These are phyloP conservation scores for Holacanthella duospinosa DNA, from an alignment of 2,888 invertebrate species.

Conservation along the genomic window DNA sequence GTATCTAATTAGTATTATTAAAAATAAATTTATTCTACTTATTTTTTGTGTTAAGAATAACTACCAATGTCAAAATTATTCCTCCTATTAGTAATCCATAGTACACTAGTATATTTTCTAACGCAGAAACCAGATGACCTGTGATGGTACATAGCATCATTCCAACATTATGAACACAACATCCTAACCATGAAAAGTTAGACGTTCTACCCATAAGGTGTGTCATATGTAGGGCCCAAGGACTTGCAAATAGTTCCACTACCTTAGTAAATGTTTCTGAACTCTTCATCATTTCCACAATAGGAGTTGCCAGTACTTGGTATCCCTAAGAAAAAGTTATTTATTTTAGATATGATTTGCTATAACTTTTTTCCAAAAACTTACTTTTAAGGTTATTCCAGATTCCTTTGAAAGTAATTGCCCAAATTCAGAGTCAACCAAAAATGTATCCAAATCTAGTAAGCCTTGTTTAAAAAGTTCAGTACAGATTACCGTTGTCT, in stretches of 20 bases:
- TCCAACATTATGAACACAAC: background rate
- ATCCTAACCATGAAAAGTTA: background rate
- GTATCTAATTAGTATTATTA: too few species aligned
- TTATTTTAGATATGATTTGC: slow-evolving; percentile 1
- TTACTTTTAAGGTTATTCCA: slow-evolving; percentile 33
- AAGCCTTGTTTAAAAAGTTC: slow-evolving; percentile 37
- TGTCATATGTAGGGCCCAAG: background rate
- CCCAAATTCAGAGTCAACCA: slow-evolving; percentile 37
- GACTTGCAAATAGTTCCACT: background rate
- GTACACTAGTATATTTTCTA: too few species aligned
- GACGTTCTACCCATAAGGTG: background rate
- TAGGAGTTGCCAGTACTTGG: background rate
- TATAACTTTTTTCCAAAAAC: background rate
- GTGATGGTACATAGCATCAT: background rate
- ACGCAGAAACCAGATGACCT: too few species aligned
- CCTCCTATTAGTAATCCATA: too few species aligned
- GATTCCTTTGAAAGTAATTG: slow-evolving; percentile 19
- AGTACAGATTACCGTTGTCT: slow-evolving; percentile 38
- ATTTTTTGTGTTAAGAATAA: too few species aligned
- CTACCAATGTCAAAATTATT: too few species aligned
- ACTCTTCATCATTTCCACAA: background rate
- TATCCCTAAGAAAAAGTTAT: background rate
- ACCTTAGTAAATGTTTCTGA: background rate
- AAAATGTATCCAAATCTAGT: slow-evolving; percentile 31
- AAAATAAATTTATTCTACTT: too few species aligned